Evolutionary conservation across 2,113 vertebrate species (phyloP), one percentile per base, ranked within the genome.

Genomic region (Nothobranchius kuhntae): DNA sequence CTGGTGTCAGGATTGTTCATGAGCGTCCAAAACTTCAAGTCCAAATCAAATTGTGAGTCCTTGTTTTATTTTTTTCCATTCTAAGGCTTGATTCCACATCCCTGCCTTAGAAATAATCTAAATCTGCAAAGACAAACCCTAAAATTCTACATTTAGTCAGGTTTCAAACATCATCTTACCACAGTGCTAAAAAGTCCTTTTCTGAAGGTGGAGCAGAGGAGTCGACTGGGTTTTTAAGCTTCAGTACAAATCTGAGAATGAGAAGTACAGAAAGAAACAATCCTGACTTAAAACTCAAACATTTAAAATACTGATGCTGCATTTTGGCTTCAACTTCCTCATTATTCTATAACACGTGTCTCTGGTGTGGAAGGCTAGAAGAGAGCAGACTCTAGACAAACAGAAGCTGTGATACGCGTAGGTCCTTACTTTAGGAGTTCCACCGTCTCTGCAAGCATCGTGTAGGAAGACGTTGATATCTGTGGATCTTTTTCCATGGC

Each of bases 341-440:
- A 45, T 45, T 7, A 36, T 38, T 9, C 40, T 3, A 42, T 11
- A 42, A 9, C 40, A 9, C 2, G 4, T 12, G 44, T 45, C 44
- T 45, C 13, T 21, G 1, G 10, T 42, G 15, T 44, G 12, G 26
- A 57, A 50, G 42, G 13, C 17, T 51, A 21, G 7, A 51, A 35
- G 45, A 51, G 35, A 38, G 48, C 6, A 24, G 24, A 14, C n/a
- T 15, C 9, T 9, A 14, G 15, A 36, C 7, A 2, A 15, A 48
- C 2, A n/a, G n/a, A 15, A 40, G 24, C 21, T 30, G 14, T 14
- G 42, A n/a, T 11, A 13, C 62, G 9, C 30, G 15, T 1, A 13
- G 7, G 3, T 61, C 70, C 94, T 89, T 82, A 99, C 96, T 95
- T 96, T 66, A 98, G 90, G 62, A 99, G 95, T 7, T 97, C 95